A percentile compares a stretch with the other conserved stretches of the same genome.
These are phyloP conservation scores for Manacus vitellinus DNA, from an alignment of 2,113 vertebrate species.

Conservation along the genomic window DNA sequence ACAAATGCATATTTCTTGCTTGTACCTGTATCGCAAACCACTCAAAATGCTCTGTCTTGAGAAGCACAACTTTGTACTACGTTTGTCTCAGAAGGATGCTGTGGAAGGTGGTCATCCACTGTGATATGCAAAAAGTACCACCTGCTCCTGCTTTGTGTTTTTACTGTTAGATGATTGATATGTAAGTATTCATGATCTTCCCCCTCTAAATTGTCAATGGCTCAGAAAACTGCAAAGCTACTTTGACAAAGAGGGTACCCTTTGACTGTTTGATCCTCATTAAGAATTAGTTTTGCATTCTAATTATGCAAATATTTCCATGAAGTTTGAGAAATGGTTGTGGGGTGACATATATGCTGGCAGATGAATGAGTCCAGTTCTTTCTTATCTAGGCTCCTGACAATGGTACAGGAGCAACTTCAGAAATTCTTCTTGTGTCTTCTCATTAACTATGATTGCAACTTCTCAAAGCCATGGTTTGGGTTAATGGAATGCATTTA, in stretches of 20 bases:
- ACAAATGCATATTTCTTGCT: not conserved
- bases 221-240: not conserved
- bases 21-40: not conserved
- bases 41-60: not conserved
- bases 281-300: not conserved
- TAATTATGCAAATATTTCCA: not conserved
- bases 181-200: not conserved
- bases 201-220: not conserved
- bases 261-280: not conserved
- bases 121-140: not conserved
- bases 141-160: not conserved
- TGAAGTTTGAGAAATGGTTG: not conserved
- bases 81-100: not conserved
- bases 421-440: not conserved
- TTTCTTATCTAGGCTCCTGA: not conserved
- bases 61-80: rapidly evolving
- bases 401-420: not conserved
- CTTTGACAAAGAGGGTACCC: not conserved
- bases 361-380: not conserved
- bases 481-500: not conserved
- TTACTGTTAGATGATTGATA: not conserved
- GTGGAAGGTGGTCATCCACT: not conserved
- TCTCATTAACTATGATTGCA: not conserved
- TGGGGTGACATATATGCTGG: not conserved
- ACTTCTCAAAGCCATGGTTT: not conserved